A percentile compares a stretch with the other conserved stretches of the same genome.
Conservation (phyloP, 2,888 invertebrate species). For the Hermaeophaga mercurialis region DNA sequence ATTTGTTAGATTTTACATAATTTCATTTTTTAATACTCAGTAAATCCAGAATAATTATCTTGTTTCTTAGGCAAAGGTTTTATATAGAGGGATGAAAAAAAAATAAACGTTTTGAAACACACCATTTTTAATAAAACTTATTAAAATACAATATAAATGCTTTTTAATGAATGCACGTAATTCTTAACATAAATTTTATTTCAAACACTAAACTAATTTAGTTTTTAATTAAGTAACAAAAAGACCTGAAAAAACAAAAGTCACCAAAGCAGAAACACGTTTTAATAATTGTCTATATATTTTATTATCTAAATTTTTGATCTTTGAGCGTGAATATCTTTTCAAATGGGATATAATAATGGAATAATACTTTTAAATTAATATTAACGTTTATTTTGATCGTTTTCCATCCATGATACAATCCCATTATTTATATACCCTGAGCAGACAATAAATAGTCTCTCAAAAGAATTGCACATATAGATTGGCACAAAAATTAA, state of each 20-base stretch:
- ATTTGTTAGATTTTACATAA: too few relatives aligned
- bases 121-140: constrained; percentile 76
- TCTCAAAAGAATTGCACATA: constrained; percentile 22
- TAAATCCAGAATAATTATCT: too few relatives aligned
- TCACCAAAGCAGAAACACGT: constrained; percentile 28
- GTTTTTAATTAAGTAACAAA: constrained; percentile 37
- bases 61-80: too few relatives aligned
- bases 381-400: constrained; percentile 5
- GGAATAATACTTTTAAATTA: constrained; percentile 16
- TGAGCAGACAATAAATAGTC: constrained; percentile 23
- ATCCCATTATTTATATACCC: constrained; percentile 14
- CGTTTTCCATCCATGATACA: constrained; percentile 12
- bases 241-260: constrained; percentile 28
- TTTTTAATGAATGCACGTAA: constrained; percentile 50
- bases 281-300: constrained; percentile 19
- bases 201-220: constrained; percentile 39
- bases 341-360: constrained; percentile 24
- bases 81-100: too few relatives aligned
- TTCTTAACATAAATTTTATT: constrained; percentile 36
- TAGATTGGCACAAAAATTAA: constrained; percentile 28
- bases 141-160: constrained; percentile 71
- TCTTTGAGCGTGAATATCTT: constrained; percentile 36
- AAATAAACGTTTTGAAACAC: constrained; percentile 63
- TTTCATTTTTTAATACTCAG: too few relatives aligned
- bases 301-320: constrained; percentile 31